Base-by-base conservation (phyloP, 2,888 invertebrate species). In the Oscheius sp. region DNA sequence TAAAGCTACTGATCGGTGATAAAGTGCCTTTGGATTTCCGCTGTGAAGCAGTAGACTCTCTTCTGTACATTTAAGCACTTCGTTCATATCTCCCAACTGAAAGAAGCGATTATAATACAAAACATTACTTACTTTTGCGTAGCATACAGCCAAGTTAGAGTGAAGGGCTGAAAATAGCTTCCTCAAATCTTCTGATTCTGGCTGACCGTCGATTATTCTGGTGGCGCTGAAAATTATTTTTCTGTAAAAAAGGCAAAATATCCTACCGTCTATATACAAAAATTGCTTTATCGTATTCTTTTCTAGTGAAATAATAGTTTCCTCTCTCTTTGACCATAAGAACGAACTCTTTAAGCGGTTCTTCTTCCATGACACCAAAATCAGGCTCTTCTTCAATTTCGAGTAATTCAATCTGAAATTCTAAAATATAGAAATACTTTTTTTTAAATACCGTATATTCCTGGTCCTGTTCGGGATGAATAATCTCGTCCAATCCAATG, bases 251-350 rank as follows among this genome's bases (percentile, higher is more conserved):
- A 12, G 12, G n/a, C 12, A 53, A 3, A n/a, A n/a, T 45, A 57
- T 53, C 39, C n/a, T 42, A 70, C 48, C 76, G 45, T 34, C 68
- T 71, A 53, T 78, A 77, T 3, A 78, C 73, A 31, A 75, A 75
- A 25, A 78, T 70, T 5, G 78, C 78, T 50, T 77, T 74, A 42
- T 77, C 78, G 50, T 68, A 68, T 31, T 76, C 73, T 29, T 64
- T 61, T 0, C 70, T 61, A 0, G 31, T 25, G 42, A 73, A 76
- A 65, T 65, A 76, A 39, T 65, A 68, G 31, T 72, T 74, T 46
- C 70, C 76, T 2, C 76, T 70, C n/a, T 73, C 69, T 39, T 76
- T 76, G 52, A 76, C 39, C 15, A 50, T 68, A 2, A 68, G 31
- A 15, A 74, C 53, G 37, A 76, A 70, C 17, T 67, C 70, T n/a